Evolutionary conservation across 2,797 vertebrate genomes (phyloP).

Genomic region (Chaenodraco wilsoni): DNA sequence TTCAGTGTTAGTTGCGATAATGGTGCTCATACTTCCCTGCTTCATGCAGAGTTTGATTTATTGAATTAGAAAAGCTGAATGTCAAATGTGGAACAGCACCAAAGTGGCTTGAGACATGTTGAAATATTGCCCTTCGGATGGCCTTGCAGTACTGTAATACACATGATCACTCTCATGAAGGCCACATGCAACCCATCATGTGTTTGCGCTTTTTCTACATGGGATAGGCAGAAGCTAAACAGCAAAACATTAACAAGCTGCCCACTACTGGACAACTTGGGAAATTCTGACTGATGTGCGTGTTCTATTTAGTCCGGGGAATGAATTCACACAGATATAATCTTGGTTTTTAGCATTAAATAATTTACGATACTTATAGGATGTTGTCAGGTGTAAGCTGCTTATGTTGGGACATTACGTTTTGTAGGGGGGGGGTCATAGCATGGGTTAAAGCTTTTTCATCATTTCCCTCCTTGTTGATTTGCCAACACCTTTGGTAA

Average conservation of each 20-base stretch:
- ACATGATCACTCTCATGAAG: background rate
- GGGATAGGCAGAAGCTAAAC: background rate
- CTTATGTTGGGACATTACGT: too few relatives aligned
- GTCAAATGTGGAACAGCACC: background rate
- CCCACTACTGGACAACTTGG: background rate
- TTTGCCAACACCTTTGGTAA: background rate
- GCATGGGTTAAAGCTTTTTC: background rate
- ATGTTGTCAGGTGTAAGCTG: too few relatives aligned
- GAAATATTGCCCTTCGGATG: background rate
- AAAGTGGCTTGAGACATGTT: background rate
- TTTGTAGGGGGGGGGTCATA: too few relatives aligned
- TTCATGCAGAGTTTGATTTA: conserved; percentile 25
- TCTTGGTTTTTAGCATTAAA: background rate
- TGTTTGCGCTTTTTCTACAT: background rate
- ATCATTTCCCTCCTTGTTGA: background rate
- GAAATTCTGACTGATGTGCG: background rate
- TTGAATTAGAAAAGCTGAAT: conserved; percentile 37
- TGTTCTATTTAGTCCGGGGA: background rate
- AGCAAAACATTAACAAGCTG: conserved; percentile 4
- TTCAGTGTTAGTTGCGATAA: conserved; percentile 42
- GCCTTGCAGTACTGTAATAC: background rate
- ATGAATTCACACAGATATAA: background rate
- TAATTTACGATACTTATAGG: background rate
- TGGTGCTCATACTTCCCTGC: conserved; percentile 15
- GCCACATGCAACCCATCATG: conserved; percentile 12